phyloP scores from a whole-genome alignment of 1,140 invertebrate species.

The Physella acuta region DNA sequence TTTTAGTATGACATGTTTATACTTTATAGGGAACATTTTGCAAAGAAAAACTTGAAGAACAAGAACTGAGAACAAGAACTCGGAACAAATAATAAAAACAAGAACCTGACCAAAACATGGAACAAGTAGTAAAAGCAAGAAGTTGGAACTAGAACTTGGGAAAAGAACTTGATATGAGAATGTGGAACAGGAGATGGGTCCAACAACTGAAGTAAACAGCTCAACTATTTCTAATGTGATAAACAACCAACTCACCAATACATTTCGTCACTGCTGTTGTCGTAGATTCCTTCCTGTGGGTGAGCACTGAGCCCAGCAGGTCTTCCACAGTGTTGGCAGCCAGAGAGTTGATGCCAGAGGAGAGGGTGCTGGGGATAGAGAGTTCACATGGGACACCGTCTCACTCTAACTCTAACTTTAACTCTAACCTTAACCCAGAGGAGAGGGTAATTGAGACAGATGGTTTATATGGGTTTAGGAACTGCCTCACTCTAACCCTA shows the following conservation, averaged over 20 bases:
- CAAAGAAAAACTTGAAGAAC: not conserved
- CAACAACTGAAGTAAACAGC: not conserved
- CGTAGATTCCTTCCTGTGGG: constrained; percentile 71
- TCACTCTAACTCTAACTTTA: no score
- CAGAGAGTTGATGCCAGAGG: constrained; percentile 85
- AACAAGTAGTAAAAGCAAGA: no score
- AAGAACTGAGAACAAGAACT: not conserved
- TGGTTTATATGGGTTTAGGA: not conserved
- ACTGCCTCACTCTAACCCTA: no score
- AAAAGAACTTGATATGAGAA: not conserved
- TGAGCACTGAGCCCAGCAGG: constrained; percentile 71
- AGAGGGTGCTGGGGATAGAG: constrained; percentile 73
- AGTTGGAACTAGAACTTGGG: not conserved
- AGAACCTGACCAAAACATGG: not conserved
- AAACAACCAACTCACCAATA: constrained; percentile 37
- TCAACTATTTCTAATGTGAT: not conserved
- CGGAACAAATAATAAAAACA: not conserved
- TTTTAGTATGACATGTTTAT: not conserved
- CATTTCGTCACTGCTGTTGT: constrained; percentile 73
- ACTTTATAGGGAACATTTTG: not conserved
- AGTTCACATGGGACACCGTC: constrained; percentile 4
- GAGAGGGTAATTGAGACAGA: not conserved
- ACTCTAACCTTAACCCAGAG: not conserved
- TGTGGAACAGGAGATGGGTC: not conserved
- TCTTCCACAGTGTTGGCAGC: constrained; percentile 87